These are phyloP conservation scores for Sebastolobus alascanus DNA, from an alignment of 2,797 vertebrate genomes.

Conservation along the genomic window DNA sequence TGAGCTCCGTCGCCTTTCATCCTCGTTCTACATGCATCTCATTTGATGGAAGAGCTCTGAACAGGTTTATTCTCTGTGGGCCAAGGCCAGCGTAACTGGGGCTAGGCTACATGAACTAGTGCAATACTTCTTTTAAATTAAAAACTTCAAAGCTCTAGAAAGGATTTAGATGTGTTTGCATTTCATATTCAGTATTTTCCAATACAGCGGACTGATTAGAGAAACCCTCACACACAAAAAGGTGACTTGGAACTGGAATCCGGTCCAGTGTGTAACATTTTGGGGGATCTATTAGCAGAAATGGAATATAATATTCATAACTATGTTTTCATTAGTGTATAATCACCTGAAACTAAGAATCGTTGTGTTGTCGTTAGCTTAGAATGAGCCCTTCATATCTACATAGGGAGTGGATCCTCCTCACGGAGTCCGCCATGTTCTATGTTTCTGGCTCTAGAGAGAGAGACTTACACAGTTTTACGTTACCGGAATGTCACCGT, in stretches of 20 bases:
- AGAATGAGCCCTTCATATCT: not conserved
- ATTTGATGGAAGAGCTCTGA: constrained; percentile 22
- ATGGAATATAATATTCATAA: too few species aligned
- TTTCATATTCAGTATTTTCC: not conserved
- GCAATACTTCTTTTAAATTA: constrained; percentile 10
- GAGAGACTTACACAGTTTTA: too few species aligned
- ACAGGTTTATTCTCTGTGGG: constrained; percentile 28
- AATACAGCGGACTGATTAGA: not conserved
- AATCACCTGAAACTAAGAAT: not conserved
- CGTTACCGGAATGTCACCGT: too few species aligned
- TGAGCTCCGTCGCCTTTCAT: not conserved
- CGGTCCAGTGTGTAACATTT: not conserved
- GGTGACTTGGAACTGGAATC: too few species aligned
- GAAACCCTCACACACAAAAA: not conserved
- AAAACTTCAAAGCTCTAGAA: constrained; percentile 11
- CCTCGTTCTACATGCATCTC: constrained; percentile 1
- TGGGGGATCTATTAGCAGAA: too few species aligned
- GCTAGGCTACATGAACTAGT: not conserved
- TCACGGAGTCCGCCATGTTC: too few species aligned
- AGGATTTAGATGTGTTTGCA: not conserved
- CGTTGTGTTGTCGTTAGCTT: not conserved
- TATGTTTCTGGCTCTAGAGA: too few species aligned
- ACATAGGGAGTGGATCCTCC: too few species aligned
- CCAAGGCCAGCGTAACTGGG: constrained; percentile 5
- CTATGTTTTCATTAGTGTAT: too few species aligned